Conservation (phyloP, 2,888 invertebrate genomes). For the Chalcis sispes region DNA sequence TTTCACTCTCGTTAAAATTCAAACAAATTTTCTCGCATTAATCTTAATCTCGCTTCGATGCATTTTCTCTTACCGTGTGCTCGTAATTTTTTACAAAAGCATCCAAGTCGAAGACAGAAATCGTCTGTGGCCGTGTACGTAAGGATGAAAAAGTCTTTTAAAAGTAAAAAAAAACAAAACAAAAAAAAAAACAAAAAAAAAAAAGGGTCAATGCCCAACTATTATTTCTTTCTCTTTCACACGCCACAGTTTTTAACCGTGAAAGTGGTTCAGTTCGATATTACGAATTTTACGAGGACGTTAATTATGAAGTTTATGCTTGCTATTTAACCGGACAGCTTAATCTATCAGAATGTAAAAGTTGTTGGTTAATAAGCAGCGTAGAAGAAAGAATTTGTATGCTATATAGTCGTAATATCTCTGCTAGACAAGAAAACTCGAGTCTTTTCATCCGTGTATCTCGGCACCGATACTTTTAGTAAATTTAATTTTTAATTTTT, state of each 20-base stretch:
- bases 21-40: slow-evolving; percentile 24
- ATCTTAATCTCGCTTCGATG: slow-evolving; percentile 7
- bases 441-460: too few relatives aligned
- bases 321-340: background rate
- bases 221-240: slow-evolving; percentile 35
- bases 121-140: background rate
- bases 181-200: background rate
- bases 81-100: slow-evolving; percentile 29
- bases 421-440: too few relatives aligned
- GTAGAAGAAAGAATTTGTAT: too few relatives aligned
- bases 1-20: slow-evolving; percentile 25
- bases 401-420: too few relatives aligned
- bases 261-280: slow-evolving; percentile 3
- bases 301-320: slow-evolving; percentile 34
- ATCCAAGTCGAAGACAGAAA: background rate
- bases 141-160: slow-evolving; percentile 3
- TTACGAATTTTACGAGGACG: slow-evolving; percentile 26
- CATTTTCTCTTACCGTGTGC: slow-evolving; percentile 12
- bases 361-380: too few relatives aligned
- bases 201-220: slow-evolving; percentile 22
- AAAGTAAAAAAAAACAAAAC: background rate
- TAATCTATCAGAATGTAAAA: slow-evolving; percentile 24
- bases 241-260: slow-evolving; percentile 24
- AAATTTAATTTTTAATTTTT: too few relatives aligned
- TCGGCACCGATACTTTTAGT: too few relatives aligned